phyloP scores from a whole-genome alignment of 2,113 vertebrate species.

The Macaca nemestrina region DNA sequence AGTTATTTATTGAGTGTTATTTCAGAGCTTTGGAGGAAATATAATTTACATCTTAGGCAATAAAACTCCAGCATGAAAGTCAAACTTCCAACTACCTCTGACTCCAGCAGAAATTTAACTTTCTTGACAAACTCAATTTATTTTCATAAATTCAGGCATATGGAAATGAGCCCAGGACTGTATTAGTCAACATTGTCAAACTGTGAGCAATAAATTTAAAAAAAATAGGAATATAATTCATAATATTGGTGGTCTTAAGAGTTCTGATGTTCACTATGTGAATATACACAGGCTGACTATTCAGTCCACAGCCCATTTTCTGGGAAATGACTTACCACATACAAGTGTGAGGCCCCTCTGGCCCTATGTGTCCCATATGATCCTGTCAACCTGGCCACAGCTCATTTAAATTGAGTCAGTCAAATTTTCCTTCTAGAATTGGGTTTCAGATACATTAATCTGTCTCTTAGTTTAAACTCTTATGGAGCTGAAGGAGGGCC shows the following conservation, averaged over 20 bases:
- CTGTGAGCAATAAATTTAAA: not conserved
- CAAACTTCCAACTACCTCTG: conserved; percentile 36
- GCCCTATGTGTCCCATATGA: not conserved
- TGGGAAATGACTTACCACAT: not conserved
- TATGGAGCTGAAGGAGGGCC: not conserved
- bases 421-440: conserved; percentile 33
- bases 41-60: conserved; percentile 46
- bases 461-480: not conserved
- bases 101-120: conserved; percentile 40
- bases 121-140: conserved; percentile 22
- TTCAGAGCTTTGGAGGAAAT: conserved; percentile 43
- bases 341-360: not conserved
- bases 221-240: conserved; percentile 7
- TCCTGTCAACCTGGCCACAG: not conserved
- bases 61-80: conserved; percentile 19
- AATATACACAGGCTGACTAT: not conserved
- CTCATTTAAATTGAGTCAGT: not conserved
- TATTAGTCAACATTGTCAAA: conserved; percentile 25
- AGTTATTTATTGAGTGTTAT: conserved; percentile 57
- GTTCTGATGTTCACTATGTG: not conserved
- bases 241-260: not conserved
- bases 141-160: conserved; percentile 12
- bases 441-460: not conserved
- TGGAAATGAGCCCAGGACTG: not conserved
- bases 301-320: not conserved